These are phyloP conservation scores for Tretioscincus oriximinensis DNA, from an alignment of 2,113 vertebrate genomes.

Conservation along the genomic window DNA sequence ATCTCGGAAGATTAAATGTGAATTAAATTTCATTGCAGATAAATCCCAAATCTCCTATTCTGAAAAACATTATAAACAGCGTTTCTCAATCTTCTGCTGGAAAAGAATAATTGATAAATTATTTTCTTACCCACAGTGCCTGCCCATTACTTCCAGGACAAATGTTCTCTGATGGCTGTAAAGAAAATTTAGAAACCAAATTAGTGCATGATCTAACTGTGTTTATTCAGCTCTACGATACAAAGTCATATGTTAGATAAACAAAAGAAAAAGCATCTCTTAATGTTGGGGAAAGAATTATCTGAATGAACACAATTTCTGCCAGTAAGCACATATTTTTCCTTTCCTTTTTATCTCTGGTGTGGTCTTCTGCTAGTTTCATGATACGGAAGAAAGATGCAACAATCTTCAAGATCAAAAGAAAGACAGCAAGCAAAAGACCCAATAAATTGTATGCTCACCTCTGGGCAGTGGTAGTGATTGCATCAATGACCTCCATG, in stretches of 20 bases:
- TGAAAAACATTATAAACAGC: not conserved
- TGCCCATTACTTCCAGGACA: conserved; percentile 95
- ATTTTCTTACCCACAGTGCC: conserved; percentile 89
- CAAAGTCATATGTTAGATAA: not conserved
- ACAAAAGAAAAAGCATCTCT: not conserved
- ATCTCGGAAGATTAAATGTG: no score
- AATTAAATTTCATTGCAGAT: no score
- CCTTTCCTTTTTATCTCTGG: not conserved
- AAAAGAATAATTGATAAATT: not conserved
- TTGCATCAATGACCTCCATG: conserved; percentile 91
- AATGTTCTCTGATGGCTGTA: conserved; percentile 93
- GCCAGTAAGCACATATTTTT: not conserved
- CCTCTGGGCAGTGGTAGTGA: conserved; percentile 92
- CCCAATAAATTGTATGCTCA: conserved; percentile 2
- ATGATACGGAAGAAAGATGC: not conserved
- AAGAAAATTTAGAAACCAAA: not conserved
- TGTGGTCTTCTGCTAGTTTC: not conserved
- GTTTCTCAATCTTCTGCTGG: no score
- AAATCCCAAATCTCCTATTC: no score
- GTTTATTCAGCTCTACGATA: not conserved
- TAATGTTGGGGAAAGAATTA: not conserved
- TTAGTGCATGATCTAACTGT: not conserved
- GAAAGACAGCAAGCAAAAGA: not conserved
- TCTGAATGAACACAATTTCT: not conserved
- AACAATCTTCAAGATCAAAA: not conserved